Conservation (phyloP, 1,140 invertebrate species). For the Oryctes rhinoceros region DNA sequence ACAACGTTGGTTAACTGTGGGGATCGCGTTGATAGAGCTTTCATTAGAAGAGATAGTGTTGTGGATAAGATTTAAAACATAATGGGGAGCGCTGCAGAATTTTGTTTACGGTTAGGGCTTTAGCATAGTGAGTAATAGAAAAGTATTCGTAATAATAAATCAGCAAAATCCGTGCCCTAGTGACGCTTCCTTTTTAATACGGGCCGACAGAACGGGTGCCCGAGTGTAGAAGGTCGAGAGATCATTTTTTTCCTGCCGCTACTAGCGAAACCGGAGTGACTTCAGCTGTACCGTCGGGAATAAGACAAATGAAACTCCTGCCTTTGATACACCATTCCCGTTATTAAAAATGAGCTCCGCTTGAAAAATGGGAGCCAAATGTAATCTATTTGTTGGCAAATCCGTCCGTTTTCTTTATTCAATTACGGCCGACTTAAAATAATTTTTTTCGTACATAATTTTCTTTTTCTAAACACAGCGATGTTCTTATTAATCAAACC, state of each 20-base stretch:
- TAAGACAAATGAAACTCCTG: constrained; percentile 35
- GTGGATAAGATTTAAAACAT: too few relatives aligned
- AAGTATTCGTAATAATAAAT: constrained; percentile 23
- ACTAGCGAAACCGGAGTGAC: neutral
- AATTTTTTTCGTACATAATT: neutral
- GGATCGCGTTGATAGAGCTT: too few relatives aligned
- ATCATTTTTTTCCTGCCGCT: neutral
- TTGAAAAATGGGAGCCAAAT: constrained; percentile 22
- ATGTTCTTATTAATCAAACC: neutral
- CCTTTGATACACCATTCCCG: constrained; percentile 23
- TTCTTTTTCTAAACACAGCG: neutral
- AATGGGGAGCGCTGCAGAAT: neutral
- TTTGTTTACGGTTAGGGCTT: neutral
- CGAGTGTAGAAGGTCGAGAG: neutral
- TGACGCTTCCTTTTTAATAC: constrained; percentile 26
- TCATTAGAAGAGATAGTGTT: too few relatives aligned
- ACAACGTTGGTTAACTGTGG: neutral
- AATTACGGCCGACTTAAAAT: constrained; percentile 12
- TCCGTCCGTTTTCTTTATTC: constrained; percentile 20
- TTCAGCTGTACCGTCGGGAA: neutral
- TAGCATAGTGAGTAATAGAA: neutral
- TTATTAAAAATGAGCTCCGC: constrained; percentile 25
- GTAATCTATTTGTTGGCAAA: constrained; percentile 9
- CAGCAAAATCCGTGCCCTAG: neutral
- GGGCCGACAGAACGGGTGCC: constrained; percentile 7